Conservation (phyloP, 2,113 vertebrate species). For the Esox niger region DNA sequence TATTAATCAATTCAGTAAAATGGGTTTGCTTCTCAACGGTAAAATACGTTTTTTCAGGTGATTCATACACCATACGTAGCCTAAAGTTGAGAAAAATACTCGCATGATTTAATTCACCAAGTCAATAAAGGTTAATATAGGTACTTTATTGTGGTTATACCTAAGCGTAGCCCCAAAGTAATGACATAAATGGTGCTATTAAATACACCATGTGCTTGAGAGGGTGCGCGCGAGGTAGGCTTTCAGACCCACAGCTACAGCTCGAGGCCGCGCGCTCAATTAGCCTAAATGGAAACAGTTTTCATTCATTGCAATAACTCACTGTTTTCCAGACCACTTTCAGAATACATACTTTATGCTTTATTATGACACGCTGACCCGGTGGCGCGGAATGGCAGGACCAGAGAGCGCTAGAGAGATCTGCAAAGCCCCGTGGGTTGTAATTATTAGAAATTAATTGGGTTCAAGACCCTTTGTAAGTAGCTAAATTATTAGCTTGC, state of each 20-base stretch:
- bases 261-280: conserved; percentile 81
- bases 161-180: conserved; percentile 78
- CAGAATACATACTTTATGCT: conserved; percentile 87
- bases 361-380: conserved; percentile 85
- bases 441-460: conserved; percentile 98
- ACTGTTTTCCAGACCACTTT: conserved; percentile 80
- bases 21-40: not conserved
- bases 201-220: conserved; percentile 77
- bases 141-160: conserved; percentile 88
- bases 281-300: conserved; percentile 93
- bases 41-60: not conserved
- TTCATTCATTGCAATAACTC: conserved; percentile 88
- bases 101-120: conserved; percentile 68
- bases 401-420: conserved; percentile 72
- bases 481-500: conserved; percentile 84
- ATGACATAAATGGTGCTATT: conserved; percentile 82
- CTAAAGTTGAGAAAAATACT: conserved; percentile 56
- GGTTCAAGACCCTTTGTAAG: conserved; percentile 84
- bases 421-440: conserved; percentile 80
- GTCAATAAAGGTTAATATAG: conserved; percentile 83
- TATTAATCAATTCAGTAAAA: no score
- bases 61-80: not conserved
- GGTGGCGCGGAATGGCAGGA: conserved; percentile 75
- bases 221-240: conserved; percentile 63
- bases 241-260: conserved; percentile 75